Evolutionary conservation across 2,888 invertebrate genomes (phyloP).

Genomic region (Cryptophagus acutangulus): DNA sequence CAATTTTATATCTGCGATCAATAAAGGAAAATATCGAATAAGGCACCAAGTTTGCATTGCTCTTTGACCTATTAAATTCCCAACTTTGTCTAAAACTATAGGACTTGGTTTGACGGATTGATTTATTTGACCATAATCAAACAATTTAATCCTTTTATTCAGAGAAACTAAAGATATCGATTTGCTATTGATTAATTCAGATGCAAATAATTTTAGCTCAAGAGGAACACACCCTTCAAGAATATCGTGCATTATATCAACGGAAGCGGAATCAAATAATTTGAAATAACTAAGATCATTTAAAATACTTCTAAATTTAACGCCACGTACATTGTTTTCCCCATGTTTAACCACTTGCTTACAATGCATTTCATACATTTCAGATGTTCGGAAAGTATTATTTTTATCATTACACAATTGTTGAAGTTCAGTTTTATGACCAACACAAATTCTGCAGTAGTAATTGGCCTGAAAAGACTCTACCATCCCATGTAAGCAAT

Average conservation of each 20-base stretch:
- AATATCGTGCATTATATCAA: slow-evolving; percentile 28
- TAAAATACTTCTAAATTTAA: slow-evolving; percentile 13
- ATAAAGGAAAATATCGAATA: slow-evolving; percentile 12
- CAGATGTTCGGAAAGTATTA: not conserved
- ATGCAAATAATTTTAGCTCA: slow-evolving; percentile 19
- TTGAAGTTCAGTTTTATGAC: slow-evolving; percentile 12
- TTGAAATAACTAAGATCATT: slow-evolving; percentile 22
- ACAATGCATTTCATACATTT: not conserved
- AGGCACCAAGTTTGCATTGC: slow-evolving; percentile 21
- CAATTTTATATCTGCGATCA: slow-evolving; percentile 1
- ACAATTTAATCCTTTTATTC: slow-evolving; percentile 16
- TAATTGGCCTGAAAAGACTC: slow-evolving; percentile 27
- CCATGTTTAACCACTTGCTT: not conserved
- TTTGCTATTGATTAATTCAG: slow-evolving; percentile 12
- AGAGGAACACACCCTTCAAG: slow-evolving; percentile 23
- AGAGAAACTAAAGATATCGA: slow-evolving; percentile 13
- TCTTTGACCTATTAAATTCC: slow-evolving; percentile 15
- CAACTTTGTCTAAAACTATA: slow-evolving; percentile 10
- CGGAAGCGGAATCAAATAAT: slow-evolving; percentile 13
- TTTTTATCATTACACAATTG: slow-evolving; percentile 10
- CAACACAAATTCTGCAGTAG: slow-evolving; percentile 24
- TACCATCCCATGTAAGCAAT: slow-evolving; percentile 20
- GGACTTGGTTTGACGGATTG: slow-evolving; percentile 14
- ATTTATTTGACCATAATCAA: slow-evolving; percentile 18
- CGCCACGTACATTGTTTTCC: slow-evolving; percentile 11